A percentile compares a stretch with the other conserved stretches of the same genome.
Evolutionary conservation across 2,113 vertebrate species (phyloP).

Genomic region (Motacilla alba): DNA sequence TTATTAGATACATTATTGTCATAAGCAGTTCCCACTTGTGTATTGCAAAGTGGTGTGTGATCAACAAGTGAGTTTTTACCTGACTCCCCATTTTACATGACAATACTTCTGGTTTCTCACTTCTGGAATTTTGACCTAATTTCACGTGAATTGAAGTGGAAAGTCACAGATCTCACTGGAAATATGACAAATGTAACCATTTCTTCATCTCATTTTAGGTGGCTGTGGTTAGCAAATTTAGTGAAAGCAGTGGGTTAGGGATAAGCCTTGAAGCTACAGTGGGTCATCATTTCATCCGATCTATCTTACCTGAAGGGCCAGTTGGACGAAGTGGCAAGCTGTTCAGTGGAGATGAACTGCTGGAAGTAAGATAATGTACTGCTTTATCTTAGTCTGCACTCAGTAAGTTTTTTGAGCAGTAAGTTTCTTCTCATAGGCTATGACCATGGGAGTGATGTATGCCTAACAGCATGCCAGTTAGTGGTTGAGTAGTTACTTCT

Average conservation of each 20-base stretch:
- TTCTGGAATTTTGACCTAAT: background rate
- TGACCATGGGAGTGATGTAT: background rate
- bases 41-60: background rate
- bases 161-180: background rate
- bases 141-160: background rate
- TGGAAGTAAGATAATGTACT: conserved; percentile 81
- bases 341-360: conserved; percentile 91
- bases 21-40: background rate
- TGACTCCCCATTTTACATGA: background rate
- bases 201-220: conserved; percentile 74
- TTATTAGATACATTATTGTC: background rate
- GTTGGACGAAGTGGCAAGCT: conserved; percentile 89
- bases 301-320: conserved; percentile 92
- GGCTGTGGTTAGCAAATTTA: conserved; percentile 90
- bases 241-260: conserved; percentile 90
- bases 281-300: conserved; percentile 94
- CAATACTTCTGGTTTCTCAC: background rate
- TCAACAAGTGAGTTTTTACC: background rate
- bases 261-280: conserved; percentile 91
- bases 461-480: background rate
- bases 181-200: background rate
- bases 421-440: background rate
- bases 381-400: background rate
- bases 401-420: background rate
- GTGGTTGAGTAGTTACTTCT: background rate